Conservation (phyloP, 2,113 vertebrate genomes). For the Bothrops jararaca region DNA sequence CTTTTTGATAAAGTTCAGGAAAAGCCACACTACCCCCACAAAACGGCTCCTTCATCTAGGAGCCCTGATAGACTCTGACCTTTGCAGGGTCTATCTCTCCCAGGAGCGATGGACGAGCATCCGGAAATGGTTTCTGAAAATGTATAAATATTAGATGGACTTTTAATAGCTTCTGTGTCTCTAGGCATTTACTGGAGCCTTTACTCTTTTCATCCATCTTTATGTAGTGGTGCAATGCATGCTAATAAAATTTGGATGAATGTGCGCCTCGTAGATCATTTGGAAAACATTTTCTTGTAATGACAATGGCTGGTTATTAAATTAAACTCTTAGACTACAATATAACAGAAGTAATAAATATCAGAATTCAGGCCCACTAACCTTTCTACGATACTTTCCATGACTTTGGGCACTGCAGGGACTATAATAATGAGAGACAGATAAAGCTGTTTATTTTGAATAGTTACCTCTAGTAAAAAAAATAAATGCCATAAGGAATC, state of each 20-base stretch:
- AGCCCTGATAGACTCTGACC: too few relatives aligned
- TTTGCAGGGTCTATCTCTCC: too few relatives aligned
- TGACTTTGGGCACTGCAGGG: not conserved
- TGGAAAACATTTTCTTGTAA: constrained; percentile 13
- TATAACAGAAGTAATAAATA: not conserved
- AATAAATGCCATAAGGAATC: not conserved
- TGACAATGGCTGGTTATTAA: constrained; percentile 4
- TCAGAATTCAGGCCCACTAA: not conserved
- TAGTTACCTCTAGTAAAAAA: not conserved
- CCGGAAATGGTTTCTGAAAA: not conserved
- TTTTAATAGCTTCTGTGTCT: constrained; percentile 12
- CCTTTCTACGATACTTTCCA: not conserved
- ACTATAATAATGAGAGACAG: not conserved
- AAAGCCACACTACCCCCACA: too few relatives aligned
- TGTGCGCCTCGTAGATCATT: constrained; percentile 13
- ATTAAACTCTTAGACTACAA: not conserved
- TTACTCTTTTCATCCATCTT: constrained; percentile 3
- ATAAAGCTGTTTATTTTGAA: not conserved
- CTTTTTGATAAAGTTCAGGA: too few relatives aligned
- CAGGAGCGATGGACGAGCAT: too few relatives aligned
- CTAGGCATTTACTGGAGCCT: constrained; percentile 6
- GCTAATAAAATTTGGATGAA: constrained; percentile 18
- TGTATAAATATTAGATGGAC: not conserved
- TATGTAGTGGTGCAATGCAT: not conserved
- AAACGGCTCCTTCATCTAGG: too few relatives aligned